Conservation (phyloP, 2,113 vertebrate genomes). For the Clarias batrachus region DNA sequence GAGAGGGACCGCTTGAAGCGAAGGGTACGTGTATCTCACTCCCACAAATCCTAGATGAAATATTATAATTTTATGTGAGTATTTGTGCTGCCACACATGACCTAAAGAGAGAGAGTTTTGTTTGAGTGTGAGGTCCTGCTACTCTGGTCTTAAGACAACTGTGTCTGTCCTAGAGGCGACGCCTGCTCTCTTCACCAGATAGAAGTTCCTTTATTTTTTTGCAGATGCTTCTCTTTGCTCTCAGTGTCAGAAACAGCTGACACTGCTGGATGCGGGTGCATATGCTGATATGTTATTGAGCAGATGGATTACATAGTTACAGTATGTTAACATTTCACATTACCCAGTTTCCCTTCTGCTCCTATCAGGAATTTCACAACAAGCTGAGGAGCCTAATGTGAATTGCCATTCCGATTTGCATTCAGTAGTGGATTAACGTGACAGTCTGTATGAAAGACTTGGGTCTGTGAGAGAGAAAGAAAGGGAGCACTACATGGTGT, state of each 20-base stretch:
- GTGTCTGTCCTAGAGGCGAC: neutral
- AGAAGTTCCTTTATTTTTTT: constrained; percentile 33
- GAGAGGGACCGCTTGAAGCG: constrained; percentile 87
- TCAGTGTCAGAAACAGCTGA: neutral
- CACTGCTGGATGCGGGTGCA: constrained; percentile 50
- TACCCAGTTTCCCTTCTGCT: neutral
- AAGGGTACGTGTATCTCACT: constrained; percentile 67
- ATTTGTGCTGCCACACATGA: too few species aligned
- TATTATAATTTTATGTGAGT: neutral
- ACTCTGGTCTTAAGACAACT: neutral
- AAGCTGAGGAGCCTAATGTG: neutral
- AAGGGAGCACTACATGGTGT: neutral
- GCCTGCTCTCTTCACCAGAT: neutral
- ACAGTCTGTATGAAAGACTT: neutral
- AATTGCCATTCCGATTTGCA: neutral
- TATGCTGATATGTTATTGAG: constrained; percentile 40
- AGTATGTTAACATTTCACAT: neutral
- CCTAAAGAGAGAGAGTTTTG: neutral
- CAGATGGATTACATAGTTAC: constrained; percentile 1
- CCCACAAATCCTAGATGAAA: neutral
- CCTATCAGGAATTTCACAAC: constrained; percentile 23
- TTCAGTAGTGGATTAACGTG: neutral
- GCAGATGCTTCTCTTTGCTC: constrained; percentile 64
- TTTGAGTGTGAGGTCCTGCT: neutral
- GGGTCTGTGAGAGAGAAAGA: neutral